A percentile compares a stretch with the other conserved stretches of the same genome.
phyloP scores from a whole-genome alignment of 30 jellyfish, hydroid and myxozoan genomes.

The Catostylus mosaicus region DNA sequence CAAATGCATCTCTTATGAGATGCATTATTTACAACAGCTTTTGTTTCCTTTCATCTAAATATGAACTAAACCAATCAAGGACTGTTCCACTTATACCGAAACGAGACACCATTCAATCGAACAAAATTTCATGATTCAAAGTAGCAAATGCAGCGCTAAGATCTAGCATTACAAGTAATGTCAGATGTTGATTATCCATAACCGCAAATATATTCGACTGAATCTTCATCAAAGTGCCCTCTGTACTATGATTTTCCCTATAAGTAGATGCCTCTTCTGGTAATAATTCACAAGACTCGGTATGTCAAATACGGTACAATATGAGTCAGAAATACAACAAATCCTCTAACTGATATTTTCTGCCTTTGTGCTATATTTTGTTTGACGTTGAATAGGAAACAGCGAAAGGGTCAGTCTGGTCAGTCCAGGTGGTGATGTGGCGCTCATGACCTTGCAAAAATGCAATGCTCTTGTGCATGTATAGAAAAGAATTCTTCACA shows the following conservation, averaged over 20 bases:
- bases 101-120: conserved; percentile 9
- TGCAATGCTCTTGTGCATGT: too few relatives aligned
- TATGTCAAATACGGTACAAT: too few relatives aligned
- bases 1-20: conserved; percentile 11
- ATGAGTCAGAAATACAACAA: too few relatives aligned
- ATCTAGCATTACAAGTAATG: conserved; percentile 46
- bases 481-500: too few relatives aligned
- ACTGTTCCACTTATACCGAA: conserved; percentile 54
- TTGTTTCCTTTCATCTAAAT: conserved; percentile 25
- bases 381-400: too few relatives aligned
- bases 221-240: conserved; percentile 31
- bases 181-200: conserved; percentile 56
- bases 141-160: conserved; percentile 57
- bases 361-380: too few relatives aligned
- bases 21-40: conserved; percentile 30
- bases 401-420: too few relatives aligned
- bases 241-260: conserved; percentile 53
- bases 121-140: conserved; percentile 49
- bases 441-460: too few relatives aligned
- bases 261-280: conserved; percentile 41
- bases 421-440: too few relatives aligned
- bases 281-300: conserved; percentile 41
- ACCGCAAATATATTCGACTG: conserved; percentile 44
- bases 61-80: conserved; percentile 59
- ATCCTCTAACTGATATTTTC: too few relatives aligned